These are phyloP conservation scores for Argopecten irradians DNA, from an alignment of 1,140 invertebrate genomes.

Conservation along the genomic window DNA sequence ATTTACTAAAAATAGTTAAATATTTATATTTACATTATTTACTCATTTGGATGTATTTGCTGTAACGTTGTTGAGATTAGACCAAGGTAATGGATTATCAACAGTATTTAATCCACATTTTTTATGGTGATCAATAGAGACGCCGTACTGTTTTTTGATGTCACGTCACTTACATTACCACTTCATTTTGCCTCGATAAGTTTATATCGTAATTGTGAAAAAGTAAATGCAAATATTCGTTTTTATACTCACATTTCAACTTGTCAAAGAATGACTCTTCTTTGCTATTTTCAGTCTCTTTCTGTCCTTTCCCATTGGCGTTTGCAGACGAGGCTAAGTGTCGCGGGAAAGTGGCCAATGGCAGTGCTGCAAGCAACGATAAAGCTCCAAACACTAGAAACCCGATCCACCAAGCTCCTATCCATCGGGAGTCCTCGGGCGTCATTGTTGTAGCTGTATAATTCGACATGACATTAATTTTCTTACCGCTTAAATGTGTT, in stretches of 20 bases:
- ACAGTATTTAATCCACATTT: background rate
- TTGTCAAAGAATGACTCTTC: slow-evolving; percentile 13
- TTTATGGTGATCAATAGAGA: too few relatives aligned
- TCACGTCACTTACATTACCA: background rate
- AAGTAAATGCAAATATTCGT: background rate
- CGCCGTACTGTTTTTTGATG: too few relatives aligned
- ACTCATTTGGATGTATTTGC: too few relatives aligned
- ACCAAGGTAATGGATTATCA: background rate
- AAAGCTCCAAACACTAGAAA: slow-evolving; percentile 64
- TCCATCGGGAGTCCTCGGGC: slow-evolving; percentile 66
- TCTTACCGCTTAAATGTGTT: background rate
- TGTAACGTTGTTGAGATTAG: background rate
- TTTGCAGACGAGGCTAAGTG: background rate
- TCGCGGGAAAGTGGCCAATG: slow-evolving; percentile 61
- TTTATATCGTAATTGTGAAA: background rate
- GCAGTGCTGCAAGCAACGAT: slow-evolving; percentile 51
- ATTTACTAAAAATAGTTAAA: too few relatives aligned
- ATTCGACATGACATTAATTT: background rate
- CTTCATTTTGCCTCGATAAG: background rate
- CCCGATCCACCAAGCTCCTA: slow-evolving; percentile 74
- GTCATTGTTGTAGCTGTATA: slow-evolving; percentile 58
- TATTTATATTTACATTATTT: too few relatives aligned
- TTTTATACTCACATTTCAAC: slow-evolving; percentile 45
- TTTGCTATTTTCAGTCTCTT: background rate
- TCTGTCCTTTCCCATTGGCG: slow-evolving; percentile 7